phyloP scores from a whole-genome alignment of 2,113 vertebrate genomes.

The Epinephelus moara region DNA sequence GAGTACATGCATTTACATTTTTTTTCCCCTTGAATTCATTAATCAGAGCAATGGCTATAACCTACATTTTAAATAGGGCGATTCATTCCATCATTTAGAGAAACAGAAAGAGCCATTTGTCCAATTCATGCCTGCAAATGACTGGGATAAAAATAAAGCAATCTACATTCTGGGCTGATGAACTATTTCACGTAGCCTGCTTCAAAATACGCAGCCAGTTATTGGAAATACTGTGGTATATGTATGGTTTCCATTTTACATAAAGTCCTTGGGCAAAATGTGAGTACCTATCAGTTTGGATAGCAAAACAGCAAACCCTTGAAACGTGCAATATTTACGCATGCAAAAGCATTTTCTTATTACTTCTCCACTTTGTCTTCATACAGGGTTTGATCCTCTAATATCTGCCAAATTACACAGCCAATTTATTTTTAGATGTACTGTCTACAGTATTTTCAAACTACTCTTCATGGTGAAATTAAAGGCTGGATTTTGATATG shows the following conservation, averaged over 20 bases:
- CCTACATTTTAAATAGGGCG: constrained; percentile 75
- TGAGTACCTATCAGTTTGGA: neutral
- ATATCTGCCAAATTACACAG: constrained; percentile 48
- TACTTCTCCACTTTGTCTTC: constrained; percentile 4
- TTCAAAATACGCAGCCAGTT: constrained; percentile 26
- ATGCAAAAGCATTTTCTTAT: constrained; percentile 13
- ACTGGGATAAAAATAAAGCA: constrained; percentile 71
- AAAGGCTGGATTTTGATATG: constrained; percentile 62
- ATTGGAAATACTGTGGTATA: constrained; percentile 28
- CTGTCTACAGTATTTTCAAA: constrained; percentile 38
- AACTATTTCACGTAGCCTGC: constrained; percentile 54
- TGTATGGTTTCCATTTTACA: neutral
- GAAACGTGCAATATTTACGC: constrained; percentile 18
- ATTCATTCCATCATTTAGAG: constrained; percentile 66
- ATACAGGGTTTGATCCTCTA: constrained; percentile 39
- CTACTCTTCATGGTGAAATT: constrained; percentile 32
- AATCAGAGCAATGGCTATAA: constrained; percentile 64
- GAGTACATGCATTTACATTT: constrained; percentile 41
- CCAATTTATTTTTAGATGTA: constrained; percentile 47
- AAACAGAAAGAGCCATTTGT: constrained; percentile 67
- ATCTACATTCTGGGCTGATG: constrained; percentile 65
- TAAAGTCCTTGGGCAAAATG: constrained; percentile 4
- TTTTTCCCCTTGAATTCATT: constrained; percentile 42
- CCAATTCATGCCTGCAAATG: constrained; percentile 60
- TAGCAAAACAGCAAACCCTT: constrained; percentile 21